Evolutionary conservation across 2,888 invertebrate species (phyloP).

Genomic region (Himalopsyche anomala): DNA sequence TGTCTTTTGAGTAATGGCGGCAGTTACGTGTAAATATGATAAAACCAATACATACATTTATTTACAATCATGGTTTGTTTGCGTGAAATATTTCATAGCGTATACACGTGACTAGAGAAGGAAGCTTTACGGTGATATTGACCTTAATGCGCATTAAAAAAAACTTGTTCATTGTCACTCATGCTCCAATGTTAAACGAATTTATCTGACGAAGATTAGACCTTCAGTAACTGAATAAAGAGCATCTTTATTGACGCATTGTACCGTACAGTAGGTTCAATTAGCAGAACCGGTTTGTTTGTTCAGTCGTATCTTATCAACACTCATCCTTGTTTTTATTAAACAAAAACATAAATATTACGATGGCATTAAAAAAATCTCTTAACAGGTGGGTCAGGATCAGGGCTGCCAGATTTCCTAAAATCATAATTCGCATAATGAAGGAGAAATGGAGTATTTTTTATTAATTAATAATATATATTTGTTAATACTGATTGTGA

Average conservation of each 20-base stretch:
- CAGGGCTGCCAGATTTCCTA: no score
- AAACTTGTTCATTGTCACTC: constrained; percentile 9
- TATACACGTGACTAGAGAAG: background rate
- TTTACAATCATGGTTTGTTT: background rate
- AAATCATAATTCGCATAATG: no score
- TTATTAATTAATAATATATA: no score
- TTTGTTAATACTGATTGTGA: no score
- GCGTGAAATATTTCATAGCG: background rate
- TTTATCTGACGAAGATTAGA: background rate
- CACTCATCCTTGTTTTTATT: no score
- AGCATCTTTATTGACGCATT: constrained; percentile 4
- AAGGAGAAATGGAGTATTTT: no score
- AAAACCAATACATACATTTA: no score
- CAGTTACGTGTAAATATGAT: no score
- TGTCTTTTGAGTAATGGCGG: no score
- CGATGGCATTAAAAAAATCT: no score
- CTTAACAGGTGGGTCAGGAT: no score
- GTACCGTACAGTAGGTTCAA: background rate
- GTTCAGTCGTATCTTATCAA: background rate
- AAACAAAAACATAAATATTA: no score
- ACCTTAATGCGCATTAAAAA: constrained; percentile 13
- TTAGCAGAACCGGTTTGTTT: constrained; percentile 6
- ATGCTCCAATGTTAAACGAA: background rate
- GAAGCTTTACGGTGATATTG: background rate
- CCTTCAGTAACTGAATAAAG: constrained; percentile 3